Percentiles rank a stretch among this genome's conserved stretches.
Conservation (phyloP, 2,797 vertebrate species). For the Neolamprologus multifasciatus region DNA sequence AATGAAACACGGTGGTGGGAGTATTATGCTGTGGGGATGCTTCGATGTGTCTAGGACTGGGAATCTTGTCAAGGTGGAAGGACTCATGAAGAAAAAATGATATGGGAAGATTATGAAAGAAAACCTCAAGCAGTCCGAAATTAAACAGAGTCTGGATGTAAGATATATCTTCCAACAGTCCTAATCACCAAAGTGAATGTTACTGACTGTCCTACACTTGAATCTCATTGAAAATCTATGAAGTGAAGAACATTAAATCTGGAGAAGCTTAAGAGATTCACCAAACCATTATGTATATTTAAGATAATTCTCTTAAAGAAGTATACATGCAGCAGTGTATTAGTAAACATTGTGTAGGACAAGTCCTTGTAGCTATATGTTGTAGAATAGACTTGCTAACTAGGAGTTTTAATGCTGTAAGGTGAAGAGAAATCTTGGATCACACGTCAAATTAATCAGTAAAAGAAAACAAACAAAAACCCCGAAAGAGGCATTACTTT, state of each 20-base stretch:
- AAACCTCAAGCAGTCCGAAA: background rate
- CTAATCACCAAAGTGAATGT: background rate
- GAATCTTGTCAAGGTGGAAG: background rate
- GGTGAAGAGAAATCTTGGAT: background rate
- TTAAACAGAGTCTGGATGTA: accelerated
- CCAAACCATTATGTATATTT: background rate
- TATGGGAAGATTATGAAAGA: background rate
- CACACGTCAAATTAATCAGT: background rate
- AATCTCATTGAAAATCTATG: background rate
- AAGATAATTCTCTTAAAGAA: background rate
- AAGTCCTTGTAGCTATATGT: background rate
- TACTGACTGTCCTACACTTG: background rate
- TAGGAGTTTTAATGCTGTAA: background rate
- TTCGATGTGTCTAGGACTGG: background rate
- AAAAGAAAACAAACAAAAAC: background rate
- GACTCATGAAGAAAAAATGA: background rate
- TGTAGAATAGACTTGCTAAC: background rate
- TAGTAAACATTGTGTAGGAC: background rate
- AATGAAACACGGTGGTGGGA: background rate
- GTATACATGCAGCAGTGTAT: background rate
- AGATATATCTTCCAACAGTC: background rate
- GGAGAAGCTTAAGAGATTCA: background rate
- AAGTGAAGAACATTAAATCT: background rate
- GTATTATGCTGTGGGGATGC: background rate
- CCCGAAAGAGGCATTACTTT: background rate